Conservation (phyloP, 2,113 vertebrate genomes). For the Junco hyemalis region DNA sequence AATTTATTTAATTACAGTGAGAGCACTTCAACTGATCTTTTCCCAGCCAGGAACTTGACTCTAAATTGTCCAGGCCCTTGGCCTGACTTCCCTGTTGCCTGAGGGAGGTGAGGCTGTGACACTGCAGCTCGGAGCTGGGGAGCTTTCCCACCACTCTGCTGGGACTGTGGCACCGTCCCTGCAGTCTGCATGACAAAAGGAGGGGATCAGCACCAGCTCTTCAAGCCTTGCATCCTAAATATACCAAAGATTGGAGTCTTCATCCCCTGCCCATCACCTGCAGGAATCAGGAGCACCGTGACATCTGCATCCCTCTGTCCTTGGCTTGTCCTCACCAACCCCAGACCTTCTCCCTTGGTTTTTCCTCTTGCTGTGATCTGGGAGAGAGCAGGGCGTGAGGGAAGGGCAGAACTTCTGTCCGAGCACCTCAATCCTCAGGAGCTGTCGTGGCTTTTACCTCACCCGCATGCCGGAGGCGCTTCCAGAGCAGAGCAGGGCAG, state of each 20-base stretch:
- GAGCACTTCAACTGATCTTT: not conserved
- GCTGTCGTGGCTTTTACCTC: constrained; percentile 57
- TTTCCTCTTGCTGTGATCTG: not conserved
- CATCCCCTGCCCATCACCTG: not conserved
- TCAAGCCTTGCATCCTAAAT: not conserved
- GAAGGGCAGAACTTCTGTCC: not conserved
- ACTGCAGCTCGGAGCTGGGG: not conserved
- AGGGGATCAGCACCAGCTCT: not conserved
- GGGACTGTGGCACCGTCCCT: not conserved
- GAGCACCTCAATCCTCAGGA: constrained; percentile 43
- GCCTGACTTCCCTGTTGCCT: not conserved
- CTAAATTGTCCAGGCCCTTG: not conserved
- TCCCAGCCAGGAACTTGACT: not conserved
- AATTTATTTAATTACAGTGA: constrained; percentile 5
- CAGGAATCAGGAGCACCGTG: not conserved
- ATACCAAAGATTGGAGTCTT: constrained; percentile 36
- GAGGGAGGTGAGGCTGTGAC: not conserved
- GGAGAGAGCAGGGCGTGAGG: not conserved
- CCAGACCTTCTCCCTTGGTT: not conserved
- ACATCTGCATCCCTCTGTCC: not conserved
- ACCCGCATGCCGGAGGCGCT: not conserved
- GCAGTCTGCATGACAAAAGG: not conserved
- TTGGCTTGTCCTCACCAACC: not conserved
- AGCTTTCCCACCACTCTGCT: not conserved
- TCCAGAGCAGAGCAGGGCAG: constrained; percentile 25